A percentile compares a stretch with the other conserved stretches of the same genome.
Conservation (phyloP, 2,797 vertebrate genomes). For the Danio choprae region DNA sequence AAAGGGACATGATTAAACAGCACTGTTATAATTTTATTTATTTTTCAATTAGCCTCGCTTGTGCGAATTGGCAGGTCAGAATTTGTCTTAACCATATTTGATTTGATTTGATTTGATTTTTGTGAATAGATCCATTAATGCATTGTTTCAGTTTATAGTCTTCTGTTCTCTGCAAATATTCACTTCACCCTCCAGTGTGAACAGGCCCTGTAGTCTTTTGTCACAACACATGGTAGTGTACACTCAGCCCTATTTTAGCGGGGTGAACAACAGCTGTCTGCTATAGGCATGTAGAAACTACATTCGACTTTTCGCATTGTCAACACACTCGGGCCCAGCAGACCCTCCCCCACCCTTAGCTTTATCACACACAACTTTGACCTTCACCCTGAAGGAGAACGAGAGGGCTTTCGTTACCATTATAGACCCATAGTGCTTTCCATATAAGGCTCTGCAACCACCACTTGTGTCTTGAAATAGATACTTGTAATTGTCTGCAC, state of each 20-base stretch:
- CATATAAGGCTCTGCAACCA: constrained; percentile 30
- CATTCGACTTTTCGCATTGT: constrained; percentile 28
- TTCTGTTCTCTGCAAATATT: neutral
- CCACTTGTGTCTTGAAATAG: constrained; percentile 22
- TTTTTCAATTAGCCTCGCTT: no score
- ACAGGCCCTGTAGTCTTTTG: neutral
- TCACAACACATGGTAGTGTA: constrained; percentile 3
- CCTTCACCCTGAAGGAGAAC: constrained; percentile 29
- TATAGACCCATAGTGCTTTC: constrained; percentile 30
- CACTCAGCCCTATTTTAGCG: neutral
- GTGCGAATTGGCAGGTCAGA: no score
- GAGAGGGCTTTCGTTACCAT: constrained; percentile 13
- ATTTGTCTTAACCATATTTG: no score
- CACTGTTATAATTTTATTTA: no score
- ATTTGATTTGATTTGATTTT: no score
- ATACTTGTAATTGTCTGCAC: constrained; percentile 17
- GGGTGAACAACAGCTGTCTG: constrained; percentile 21
- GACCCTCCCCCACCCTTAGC: neutral
- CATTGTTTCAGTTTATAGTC: constrained; percentile 4
- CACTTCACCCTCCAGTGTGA: neutral
- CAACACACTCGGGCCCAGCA: neutral
- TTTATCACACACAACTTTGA: constrained; percentile 40
- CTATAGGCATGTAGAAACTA: constrained; percentile 35
- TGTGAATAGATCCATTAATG: neutral
- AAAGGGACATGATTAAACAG: no score